Evolutionary conservation across 1,140 invertebrate genomes (phyloP).

Genomic region (Sogatella furcifera): DNA sequence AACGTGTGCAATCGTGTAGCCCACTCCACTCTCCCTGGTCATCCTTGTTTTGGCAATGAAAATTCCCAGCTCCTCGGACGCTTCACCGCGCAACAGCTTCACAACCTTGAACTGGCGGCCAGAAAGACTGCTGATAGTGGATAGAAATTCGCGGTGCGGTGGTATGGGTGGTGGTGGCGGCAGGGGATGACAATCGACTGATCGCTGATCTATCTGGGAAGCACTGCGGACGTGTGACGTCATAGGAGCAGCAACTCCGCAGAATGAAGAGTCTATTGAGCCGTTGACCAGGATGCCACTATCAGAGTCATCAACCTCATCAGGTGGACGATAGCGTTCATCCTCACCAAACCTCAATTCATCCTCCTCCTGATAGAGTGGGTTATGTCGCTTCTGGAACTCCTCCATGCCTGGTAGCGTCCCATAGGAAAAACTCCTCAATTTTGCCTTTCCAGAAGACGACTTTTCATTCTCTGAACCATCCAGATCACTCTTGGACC

Average conservation of each 20-base stretch:
- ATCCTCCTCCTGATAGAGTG: conserved; percentile 41
- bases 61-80: conserved; percentile 65
- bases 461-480: conserved; percentile 31
- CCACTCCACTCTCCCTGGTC: conserved; percentile 44
- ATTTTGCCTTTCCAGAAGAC: conserved; percentile 41
- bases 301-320: conserved; percentile 49
- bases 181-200: not conserved
- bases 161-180: conserved; percentile 12
- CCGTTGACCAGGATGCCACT: conserved; percentile 64
- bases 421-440: conserved; percentile 64
- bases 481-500: conserved; percentile 29
- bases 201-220: not conserved
- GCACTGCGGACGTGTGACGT: conserved; percentile 1
- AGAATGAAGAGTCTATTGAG: conserved; percentile 52
- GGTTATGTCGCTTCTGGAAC: conserved; percentile 48
- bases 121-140: conserved; percentile 21
- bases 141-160: conserved; percentile 10
- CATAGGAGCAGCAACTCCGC: conserved; percentile 37
- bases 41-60: conserved; percentile 68
- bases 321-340: not conserved
- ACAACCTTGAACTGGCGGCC: conserved; percentile 42
- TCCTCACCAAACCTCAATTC: conserved; percentile 10
- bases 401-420: conserved; percentile 59
- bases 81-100: conserved; percentile 49
- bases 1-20: conserved; percentile 73